Percentiles rank a stretch among this genome's conserved stretches.
Conservation (phyloP, 2,113 vertebrate species). For the Siniperca knerii region DNA sequence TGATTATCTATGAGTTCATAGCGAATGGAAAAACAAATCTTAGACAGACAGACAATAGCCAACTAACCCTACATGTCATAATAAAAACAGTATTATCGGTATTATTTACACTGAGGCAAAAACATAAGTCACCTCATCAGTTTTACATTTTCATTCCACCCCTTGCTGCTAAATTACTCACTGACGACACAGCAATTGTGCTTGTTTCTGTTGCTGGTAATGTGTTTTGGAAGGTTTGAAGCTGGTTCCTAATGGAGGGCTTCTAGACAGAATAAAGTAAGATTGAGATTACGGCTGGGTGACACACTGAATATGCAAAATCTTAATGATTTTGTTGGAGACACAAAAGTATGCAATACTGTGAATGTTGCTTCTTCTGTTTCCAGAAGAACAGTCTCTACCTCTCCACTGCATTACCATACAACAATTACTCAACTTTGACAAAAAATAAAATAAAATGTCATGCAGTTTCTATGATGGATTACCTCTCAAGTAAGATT, state of each 20-base stretch:
- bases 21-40: not conserved
- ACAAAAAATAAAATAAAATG: not conserved
- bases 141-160: conserved; percentile 21
- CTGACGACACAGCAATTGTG: not conserved
- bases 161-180: conserved; percentile 36
- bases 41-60: not conserved
- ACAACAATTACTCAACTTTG: conserved; percentile 10
- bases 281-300: not conserved
- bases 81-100: not conserved
- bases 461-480: not conserved
- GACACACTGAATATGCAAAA: not conserved
- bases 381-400: not conserved
- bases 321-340: not conserved
- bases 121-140: not conserved
- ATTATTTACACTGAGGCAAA: not conserved
- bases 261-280: conserved; percentile 4
- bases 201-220: conserved; percentile 19
- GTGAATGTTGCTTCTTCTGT: not conserved
- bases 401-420: not conserved
- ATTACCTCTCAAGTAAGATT: not conserved
- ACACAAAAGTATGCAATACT: conserved; percentile 4
- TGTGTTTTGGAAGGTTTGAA: conserved; percentile 1
- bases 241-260: not conserved
- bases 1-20: conserved; percentile 3
- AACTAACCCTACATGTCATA: conserved; percentile 8